Evolutionary conservation across 2,888 invertebrate genomes (phyloP), one percentile per base, ranked within the genome.

Genomic region (Clusia tigrina): DNA sequence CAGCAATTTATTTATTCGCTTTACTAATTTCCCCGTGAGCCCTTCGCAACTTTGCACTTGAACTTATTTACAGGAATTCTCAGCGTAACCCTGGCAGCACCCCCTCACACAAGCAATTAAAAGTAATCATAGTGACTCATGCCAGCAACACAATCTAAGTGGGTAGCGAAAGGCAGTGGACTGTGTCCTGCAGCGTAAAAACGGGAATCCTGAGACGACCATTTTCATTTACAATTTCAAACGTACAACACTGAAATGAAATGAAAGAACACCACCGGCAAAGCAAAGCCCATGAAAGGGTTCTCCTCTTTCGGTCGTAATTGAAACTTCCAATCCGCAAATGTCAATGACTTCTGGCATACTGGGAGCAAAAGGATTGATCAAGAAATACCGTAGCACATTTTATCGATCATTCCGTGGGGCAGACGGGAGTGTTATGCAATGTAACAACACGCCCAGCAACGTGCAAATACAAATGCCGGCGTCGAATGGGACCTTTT

Each of bases 11-110:
- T n/a, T n/a, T n/a, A n/a, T n/a, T n/a, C n/a, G n/a, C n/a, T n/a
- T n/a, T n/a, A n/a, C n/a, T n/a, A n/a, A n/a, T n/a, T n/a, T n/a
- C n/a, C n/a, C n/a, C n/a, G n/a, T n/a, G n/a, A n/a, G n/a, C n/a
- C n/a, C n/a, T n/a, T n/a, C n/a, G n/a, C n/a, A n/a, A n/a, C n/a
- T n/a, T n/a, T n/a, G n/a, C 58, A 58, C 58, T 58, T 58, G 58
- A 51, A 52, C 32, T 32, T 51, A 58, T 58, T 58, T 58, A 58
- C 23, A 12, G n/a, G 18, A 58, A 15, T 58, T 58, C 58, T 37
- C 58, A 58, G 22, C 10, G 58, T 58, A 37, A 5, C 58, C 58
- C 22, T 12, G 58, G 52, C 17, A 58, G 51, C 58, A 42, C 51
- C 58, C 52, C 32, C 25, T n/a, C 10, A n/a, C 42, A 18, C 5